Evolutionary conservation across 2,888 invertebrate genomes (phyloP), one percentile per base, ranked within the genome.

Genomic region (Rhimphoctona megacephalus): DNA sequence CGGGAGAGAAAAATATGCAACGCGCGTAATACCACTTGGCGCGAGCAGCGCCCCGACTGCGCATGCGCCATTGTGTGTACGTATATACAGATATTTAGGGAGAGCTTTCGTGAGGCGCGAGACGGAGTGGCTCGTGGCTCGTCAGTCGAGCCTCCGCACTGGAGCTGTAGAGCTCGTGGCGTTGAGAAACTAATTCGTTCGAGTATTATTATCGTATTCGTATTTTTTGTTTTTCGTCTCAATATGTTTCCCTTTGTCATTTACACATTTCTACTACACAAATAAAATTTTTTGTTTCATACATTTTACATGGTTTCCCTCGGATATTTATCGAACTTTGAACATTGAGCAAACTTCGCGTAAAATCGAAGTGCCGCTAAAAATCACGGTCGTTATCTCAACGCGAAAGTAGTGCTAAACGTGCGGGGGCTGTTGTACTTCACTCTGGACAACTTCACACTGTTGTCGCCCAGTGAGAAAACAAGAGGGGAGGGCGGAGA

Each of bases 91-190:
- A 79, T 54, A 54, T 57, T 39, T 46, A 2, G 67, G 49, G 19
- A 78, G 79, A 46, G 67, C n/a, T 39, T 6, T 49, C 30, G 54
- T 8, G 69, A 67, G 79, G 52, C 83, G 57, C 79, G 81, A 85
- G 88, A 85, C 86, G 81, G 84, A 77, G 79, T 67, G 79, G 84
- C 84, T 76, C 83, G 79, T 67, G 79, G 84, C 84, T 76, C 83
- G 86, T 83, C 89, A 84, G 74, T 85, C 85, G 85, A 83, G 85
- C 84, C 86, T 66, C 81, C 81, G 86, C 77, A 46, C 84, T 86
- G 84, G 54, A 81, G 81, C 74, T 66, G 84, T 81, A 66, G 49
- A 39, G 74, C 39, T 86, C 78, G 86, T n/a, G 11, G 36, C 30
- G 61, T 9, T 17, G 30, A 11, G 61, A 61, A 30, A 17, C 4